Conservation (phyloP, 2,113 vertebrate species). For the Xenopus tropicalis region UCB_Xtro_10.0 CM004447.2:143278001-143278500, state of each 20-base stretch:
- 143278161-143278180: constrained; percentile 67
- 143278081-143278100: constrained; percentile 56
- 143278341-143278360: constrained; percentile 71
- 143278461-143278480: too few relatives aligned
- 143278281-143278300: constrained; percentile 53
- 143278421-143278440: constrained; percentile 4
- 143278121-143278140: constrained; percentile 59
- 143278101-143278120: constrained; percentile 64
- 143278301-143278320: constrained; percentile 55
- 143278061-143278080: not conserved
- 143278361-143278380: constrained; percentile 75
- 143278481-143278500: too few relatives aligned
- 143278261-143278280: constrained; percentile 38
- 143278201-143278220: constrained; percentile 58
- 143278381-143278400: constrained; percentile 73
- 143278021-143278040: too few relatives aligned
- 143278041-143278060: not conserved
- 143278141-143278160: constrained; percentile 68
- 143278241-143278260: constrained; percentile 44
- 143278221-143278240: constrained; percentile 26
- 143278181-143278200: constrained; percentile 62
- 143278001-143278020: too few relatives aligned
- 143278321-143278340: constrained; percentile 63
- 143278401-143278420: constrained; percentile 64
- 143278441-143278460: not conserved